Evolutionary conservation across 2,888 invertebrate genomes (phyloP).

Genomic region (Eurytoma adleriae): DNA sequence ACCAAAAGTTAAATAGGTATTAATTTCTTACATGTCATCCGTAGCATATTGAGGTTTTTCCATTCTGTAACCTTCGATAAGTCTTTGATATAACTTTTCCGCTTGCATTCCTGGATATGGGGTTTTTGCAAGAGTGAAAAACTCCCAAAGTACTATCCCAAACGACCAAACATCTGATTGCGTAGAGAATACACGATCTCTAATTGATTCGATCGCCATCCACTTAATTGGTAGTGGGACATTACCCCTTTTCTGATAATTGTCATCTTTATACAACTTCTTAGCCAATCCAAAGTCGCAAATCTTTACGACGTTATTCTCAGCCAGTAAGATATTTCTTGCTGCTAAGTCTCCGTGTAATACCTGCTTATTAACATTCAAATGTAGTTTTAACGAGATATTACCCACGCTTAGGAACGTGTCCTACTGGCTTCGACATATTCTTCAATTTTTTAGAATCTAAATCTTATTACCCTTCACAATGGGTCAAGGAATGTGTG

Average conservation of each 20-base stretch:
- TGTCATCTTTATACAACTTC: slow-evolving; percentile 92
- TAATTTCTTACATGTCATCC: slow-evolving; percentile 81
- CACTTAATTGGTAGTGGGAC: slow-evolving; percentile 95
- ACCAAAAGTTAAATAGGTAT: neutral
- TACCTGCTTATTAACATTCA: slow-evolving; percentile 77
- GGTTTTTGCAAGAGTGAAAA: slow-evolving; percentile 90
- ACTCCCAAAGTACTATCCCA: slow-evolving; percentile 93
- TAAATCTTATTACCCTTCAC: no score
- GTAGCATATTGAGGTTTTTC: slow-evolving; percentile 91
- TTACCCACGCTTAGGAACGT: no score
- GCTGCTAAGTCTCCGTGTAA: slow-evolving; percentile 93
- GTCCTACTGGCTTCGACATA: no score
- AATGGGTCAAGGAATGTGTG: no score
- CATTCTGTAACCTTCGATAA: slow-evolving; percentile 92
- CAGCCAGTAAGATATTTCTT: slow-evolving; percentile 91
- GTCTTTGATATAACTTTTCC: slow-evolving; percentile 83
- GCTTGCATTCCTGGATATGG: slow-evolving; percentile 91
- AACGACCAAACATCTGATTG: slow-evolving; percentile 97
- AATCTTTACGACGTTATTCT: slow-evolving; percentile 95
- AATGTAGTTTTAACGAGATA: no score
- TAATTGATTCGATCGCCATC: slow-evolving; percentile 96
- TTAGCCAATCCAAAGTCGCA: slow-evolving; percentile 97
- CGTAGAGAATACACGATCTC: slow-evolving; percentile 93
- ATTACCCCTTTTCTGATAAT: slow-evolving; percentile 93
- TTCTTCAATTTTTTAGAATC: no score